Base-by-base conservation (phyloP, 2,888 invertebrate species). In the Ischnus inquisitorius region DNA sequence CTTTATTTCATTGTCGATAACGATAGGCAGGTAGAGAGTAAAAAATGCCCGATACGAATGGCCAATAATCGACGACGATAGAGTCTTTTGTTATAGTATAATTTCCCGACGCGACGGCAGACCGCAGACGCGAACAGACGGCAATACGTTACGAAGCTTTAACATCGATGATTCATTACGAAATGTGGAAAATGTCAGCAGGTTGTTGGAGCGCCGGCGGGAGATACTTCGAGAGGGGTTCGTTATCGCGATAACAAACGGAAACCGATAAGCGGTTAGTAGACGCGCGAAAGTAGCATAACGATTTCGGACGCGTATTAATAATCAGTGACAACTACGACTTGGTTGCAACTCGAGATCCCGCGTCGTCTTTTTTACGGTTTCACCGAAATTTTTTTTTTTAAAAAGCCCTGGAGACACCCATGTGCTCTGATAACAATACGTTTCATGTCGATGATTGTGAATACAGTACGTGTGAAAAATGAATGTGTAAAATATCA, bases 201-300 rank as follows among this genome's bases (percentile, higher is more conserved):
- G 54, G n/a, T 67, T 10, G 57, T 10, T n/a, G 51, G 28, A 57
- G 43, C 57, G 46, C 57, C 43, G 72, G 25, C n/a, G 72, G 22
- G 81, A 85, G 14, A 28, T 54, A 39, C 8, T 12, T 16, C 39
- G 51, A 34, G 75, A 48, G 60, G 39, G 65, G 67, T 71, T 78
- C 25, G 74, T 69, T 65, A 78, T 87, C 82, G 71, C 60, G 87
- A 88, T 89, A 87, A 85, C 57, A 76, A 22, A 25, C n/a, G 62
- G 25, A 46, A 34, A 34, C 51, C 46, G 84, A 82, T 84, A 86
- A 83, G 83, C 78, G 16, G 86, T 83, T 82, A 79, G 80, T 74
- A 74, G 65, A 75, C 14, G 46, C 68, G 64, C 68, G 57, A 79
- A 85, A 85, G 64, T 64, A 25, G 54, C 51, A 62, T 16, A 10